Evolutionary conservation across 1,140 invertebrate species (phyloP).

Genomic region (Orchesella cincta): DNA sequence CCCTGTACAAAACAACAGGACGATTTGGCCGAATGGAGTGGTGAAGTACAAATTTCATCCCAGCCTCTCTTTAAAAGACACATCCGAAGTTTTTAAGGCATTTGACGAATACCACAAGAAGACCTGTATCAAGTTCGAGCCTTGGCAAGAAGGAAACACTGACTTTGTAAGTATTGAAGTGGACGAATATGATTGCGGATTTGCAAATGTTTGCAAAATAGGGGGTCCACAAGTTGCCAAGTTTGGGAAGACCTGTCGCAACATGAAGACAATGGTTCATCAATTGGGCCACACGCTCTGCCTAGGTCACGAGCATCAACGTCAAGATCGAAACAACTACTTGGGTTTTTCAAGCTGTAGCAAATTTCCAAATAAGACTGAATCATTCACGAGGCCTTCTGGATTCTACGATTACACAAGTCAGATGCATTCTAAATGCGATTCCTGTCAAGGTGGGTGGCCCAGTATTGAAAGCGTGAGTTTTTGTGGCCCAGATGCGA

Average conservation of each 20-base stretch:
- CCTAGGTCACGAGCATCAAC: constrained; percentile 2
- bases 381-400: not conserved
- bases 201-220: not conserved
- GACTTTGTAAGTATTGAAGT: not conserved
- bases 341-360: not conserved
- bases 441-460: not conserved
- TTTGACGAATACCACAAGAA: not conserved
- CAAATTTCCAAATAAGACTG: not conserved
- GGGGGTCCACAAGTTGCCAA: not conserved
- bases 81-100: not conserved
- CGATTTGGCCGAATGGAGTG: not conserved
- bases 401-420: not conserved
- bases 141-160: constrained; percentile 32
- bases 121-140: not conserved
- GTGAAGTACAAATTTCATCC: not conserved
- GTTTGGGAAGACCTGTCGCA: not conserved
- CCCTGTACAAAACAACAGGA: too few species aligned
- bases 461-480: not conserved
- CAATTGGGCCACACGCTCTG: not conserved
- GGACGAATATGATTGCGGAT: not conserved
- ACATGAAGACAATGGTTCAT: not conserved
- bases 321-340: not conserved
- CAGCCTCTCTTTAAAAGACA: not conserved
- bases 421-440: not conserved
- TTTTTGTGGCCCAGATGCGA: not conserved